phyloP scores from a whole-genome alignment of 2,797 vertebrate species.

The Triplophysa bombifrons region DNA sequence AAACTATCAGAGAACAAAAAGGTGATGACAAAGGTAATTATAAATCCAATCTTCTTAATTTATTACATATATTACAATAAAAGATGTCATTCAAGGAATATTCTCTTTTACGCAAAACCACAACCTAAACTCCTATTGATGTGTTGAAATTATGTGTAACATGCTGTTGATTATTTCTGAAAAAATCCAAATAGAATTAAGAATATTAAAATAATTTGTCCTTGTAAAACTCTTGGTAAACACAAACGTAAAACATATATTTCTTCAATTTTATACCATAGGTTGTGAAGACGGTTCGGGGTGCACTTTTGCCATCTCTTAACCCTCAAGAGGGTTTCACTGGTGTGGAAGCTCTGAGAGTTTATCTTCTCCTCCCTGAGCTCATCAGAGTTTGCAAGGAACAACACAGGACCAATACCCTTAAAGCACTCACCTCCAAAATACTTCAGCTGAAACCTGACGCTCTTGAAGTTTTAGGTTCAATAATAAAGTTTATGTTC shows the following conservation, averaged over 20 bases:
- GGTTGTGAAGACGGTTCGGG: constrained; percentile 59
- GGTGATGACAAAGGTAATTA: constrained; percentile 60
- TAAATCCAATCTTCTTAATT: background rate
- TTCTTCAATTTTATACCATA: constrained; percentile 29
- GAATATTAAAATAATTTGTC: too few relatives aligned
- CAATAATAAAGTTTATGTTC: background rate
- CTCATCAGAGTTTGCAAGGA: constrained; percentile 55
- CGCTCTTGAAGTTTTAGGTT: constrained; percentile 64
- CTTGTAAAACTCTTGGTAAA: too few relatives aligned
- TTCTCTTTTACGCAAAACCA: background rate
- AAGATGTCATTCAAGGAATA: background rate
- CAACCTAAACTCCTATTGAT: too few relatives aligned
- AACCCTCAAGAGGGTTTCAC: constrained; percentile 26
- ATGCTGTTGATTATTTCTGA: too few relatives aligned
- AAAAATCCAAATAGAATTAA: too few relatives aligned
- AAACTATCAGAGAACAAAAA: constrained; percentile 51
- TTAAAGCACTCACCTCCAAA: constrained; percentile 53
- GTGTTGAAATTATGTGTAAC: too few relatives aligned
- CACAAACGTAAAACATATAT: too few relatives aligned
- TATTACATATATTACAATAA: background rate
- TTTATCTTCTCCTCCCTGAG: constrained; percentile 73
- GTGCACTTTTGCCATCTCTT: constrained; percentile 60
- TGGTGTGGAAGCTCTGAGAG: constrained; percentile 68
- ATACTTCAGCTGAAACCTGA: constrained; percentile 55
- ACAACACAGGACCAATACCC: background rate